Conservation (phyloP, 2,113 vertebrate species). For the Amphiprion percula region DNA sequence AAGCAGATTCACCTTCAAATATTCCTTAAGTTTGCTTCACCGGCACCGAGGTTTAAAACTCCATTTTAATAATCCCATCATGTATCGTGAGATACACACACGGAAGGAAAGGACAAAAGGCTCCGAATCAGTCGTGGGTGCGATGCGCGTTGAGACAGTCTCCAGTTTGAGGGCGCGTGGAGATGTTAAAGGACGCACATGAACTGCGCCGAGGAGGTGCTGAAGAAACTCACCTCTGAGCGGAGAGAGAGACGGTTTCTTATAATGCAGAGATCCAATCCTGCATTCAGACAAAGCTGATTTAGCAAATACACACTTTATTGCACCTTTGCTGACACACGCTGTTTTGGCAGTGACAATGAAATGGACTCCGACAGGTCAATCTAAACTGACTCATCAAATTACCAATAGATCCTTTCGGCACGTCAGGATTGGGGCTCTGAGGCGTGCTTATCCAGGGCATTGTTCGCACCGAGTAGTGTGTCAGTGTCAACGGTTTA, state of each 20-base stretch:
- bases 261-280: background rate
- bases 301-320: background rate
- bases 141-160: slow-evolving; percentile 32
- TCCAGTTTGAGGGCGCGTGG: slow-evolving; percentile 44
- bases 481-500: no score
- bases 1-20: slow-evolving; percentile 1
- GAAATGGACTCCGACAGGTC: background rate
- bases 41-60: slow-evolving; percentile 6
- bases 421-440: background rate
- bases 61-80: slow-evolving; percentile 11
- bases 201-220: slow-evolving; percentile 34
- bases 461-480: no score
- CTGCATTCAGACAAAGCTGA: background rate
- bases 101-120: background rate
- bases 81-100: background rate
- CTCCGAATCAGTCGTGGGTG: slow-evolving; percentile 21
- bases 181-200: slow-evolving; percentile 32
- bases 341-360: background rate
- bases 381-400: background rate
- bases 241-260: slow-evolving; percentile 10
- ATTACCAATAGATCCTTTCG: background rate
- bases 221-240: slow-evolving; percentile 41
- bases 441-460: no score
- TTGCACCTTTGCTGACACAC: background rate
- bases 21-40: slow-evolving; percentile 36